Evolutionary conservation across 2,797 vertebrate genomes (phyloP).

Genomic region (Esox masquinongy): DNA sequence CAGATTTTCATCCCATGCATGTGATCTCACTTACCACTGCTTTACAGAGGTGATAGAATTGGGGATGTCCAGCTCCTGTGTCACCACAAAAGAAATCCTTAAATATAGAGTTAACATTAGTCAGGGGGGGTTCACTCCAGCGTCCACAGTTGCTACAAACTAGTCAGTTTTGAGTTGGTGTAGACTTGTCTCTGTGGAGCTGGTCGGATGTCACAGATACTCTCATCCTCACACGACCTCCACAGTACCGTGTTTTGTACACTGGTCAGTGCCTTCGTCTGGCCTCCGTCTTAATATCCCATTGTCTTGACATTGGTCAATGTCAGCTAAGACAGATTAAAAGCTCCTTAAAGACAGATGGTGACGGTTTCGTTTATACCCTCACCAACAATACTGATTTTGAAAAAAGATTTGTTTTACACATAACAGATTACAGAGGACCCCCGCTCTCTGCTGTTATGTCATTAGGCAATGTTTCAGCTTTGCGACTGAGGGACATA

Average conservation of each 20-base stretch:
- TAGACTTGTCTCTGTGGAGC: too few relatives aligned
- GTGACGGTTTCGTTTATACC: background rate
- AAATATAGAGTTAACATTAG: too few relatives aligned
- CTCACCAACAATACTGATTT: background rate
- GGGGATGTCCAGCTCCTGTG: too few relatives aligned
- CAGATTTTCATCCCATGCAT: too few relatives aligned
- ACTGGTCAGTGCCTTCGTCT: background rate
- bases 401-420: background rate
- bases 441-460: background rate
- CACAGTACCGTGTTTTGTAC: background rate
- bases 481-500: background rate
- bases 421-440: background rate
- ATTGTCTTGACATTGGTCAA: background rate
- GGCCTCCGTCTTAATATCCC: background rate
- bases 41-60: too few relatives aligned
- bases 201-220: background rate
- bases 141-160: too few relatives aligned
- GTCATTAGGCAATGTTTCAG: background rate
- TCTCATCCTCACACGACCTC: background rate
- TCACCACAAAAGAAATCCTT: too few relatives aligned
- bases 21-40: too few relatives aligned
- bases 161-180: too few relatives aligned
- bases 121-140: too few relatives aligned
- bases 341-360: background rate
- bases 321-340: background rate